These are phyloP conservation scores for Thamnaconus septentrionalis DNA, from an alignment of 2,113 vertebrate genomes.

Conservation along the genomic window DNA sequence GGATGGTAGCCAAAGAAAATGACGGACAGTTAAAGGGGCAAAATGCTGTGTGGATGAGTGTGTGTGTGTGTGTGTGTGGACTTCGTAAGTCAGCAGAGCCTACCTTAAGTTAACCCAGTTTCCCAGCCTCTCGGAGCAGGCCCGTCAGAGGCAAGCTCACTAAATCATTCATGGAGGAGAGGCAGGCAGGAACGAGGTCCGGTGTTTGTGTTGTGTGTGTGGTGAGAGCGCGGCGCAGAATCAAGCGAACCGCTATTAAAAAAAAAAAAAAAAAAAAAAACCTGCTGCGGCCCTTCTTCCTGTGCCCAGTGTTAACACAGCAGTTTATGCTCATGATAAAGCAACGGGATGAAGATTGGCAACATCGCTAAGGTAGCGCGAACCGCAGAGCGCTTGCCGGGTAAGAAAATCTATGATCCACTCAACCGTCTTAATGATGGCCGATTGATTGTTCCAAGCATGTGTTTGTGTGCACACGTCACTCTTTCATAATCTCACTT, in stretches of 20 bases:
- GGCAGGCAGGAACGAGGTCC: slow-evolving; percentile 56
- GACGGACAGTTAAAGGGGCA: slow-evolving; percentile 25
- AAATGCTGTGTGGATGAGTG: not conserved
- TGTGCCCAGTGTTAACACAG: slow-evolving; percentile 33
- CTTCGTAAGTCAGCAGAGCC: slow-evolving; percentile 35
- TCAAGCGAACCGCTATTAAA: not conserved
- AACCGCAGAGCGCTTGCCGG: too few relatives aligned
- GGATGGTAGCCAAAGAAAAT: not conserved
- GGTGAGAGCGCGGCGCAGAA: slow-evolving; percentile 17
- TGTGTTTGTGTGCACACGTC: slow-evolving; percentile 3
- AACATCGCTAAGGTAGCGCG: too few relatives aligned
- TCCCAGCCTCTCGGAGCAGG: slow-evolving; percentile 43
- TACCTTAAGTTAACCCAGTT: slow-evolving; percentile 70
- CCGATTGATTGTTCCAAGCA: too few relatives aligned
- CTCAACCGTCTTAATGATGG: too few relatives aligned
- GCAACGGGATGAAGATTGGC: too few relatives aligned
- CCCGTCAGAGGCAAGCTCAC: slow-evolving; percentile 59
- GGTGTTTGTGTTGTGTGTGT: slow-evolving; percentile 5
- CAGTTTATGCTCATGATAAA: slow-evolving; percentile 6
- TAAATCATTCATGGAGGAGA: slow-evolving; percentile 72
- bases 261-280: too few relatives aligned
- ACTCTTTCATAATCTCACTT: slow-evolving; percentile 17
- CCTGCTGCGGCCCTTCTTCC: slow-evolving; percentile 4
- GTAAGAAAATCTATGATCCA: too few relatives aligned
- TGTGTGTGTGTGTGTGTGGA: slow-evolving; percentile 28